Percentiles rank a stretch among this genome's conserved stretches.
These are phyloP conservation scores for Oreochromis grahami DNA, from an alignment of 2,797 vertebrate genomes.

Conservation along the genomic window DNA sequence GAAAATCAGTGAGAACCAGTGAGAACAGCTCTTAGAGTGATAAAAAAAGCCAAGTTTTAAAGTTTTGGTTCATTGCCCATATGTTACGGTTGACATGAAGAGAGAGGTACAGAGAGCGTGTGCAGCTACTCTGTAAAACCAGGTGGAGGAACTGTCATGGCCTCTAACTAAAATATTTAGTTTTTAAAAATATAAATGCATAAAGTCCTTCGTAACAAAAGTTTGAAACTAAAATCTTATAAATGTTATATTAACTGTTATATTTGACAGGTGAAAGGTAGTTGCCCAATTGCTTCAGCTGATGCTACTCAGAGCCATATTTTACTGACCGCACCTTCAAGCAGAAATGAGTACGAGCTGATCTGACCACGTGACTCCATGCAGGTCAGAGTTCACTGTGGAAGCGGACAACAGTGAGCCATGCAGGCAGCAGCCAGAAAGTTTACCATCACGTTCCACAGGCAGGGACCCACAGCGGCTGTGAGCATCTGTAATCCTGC, in stretches of 20 bases:
- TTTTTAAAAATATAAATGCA: neutral
- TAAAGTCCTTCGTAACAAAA: neutral
- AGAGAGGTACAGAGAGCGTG: neutral
- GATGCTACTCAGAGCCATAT: neutral
- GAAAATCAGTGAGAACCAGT: neutral
- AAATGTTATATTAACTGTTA: neutral
- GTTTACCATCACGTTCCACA: constrained; percentile 70
- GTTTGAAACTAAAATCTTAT: neutral
- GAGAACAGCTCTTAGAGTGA: neutral
- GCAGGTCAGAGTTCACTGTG: constrained; percentile 2
- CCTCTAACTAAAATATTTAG: neutral
- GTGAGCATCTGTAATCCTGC: constrained; percentile 66
- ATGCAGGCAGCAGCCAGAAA: constrained; percentile 27
- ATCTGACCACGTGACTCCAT: neutral
- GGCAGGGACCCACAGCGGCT: constrained; percentile 49
- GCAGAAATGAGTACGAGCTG: neutral
- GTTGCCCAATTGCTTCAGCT: neutral
- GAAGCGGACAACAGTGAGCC: constrained; percentile 26
- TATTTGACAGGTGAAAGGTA: neutral
- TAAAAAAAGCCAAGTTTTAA: neutral
- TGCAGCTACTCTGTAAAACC: neutral
- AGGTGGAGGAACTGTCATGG: neutral
- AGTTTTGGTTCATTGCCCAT: neutral
- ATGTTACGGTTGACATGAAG: neutral
- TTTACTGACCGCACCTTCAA: constrained; percentile 16